Evolutionary conservation across 1,140 invertebrate species (phyloP).

Genomic region (Drosophila pseudoananassae): DNA sequence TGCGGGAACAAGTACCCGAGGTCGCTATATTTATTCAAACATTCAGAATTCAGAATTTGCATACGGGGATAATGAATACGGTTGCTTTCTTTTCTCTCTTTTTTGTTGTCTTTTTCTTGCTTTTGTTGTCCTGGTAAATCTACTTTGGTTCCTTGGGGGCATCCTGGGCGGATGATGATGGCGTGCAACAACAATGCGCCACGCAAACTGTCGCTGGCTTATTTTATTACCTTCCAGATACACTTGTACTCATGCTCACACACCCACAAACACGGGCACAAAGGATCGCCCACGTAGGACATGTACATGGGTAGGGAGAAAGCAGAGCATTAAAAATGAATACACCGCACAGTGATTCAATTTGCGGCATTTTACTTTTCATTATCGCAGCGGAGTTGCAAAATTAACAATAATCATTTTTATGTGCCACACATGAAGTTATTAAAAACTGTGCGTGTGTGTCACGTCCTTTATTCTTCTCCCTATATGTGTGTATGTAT

Average conservation of each 20-base stretch:
- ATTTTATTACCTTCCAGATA: constrained; percentile 43
- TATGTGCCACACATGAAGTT: constrained; percentile 58
- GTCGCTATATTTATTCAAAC: constrained; percentile 9
- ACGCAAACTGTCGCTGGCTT: constrained; percentile 41
- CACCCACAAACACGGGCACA: not conserved
- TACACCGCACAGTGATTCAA: constrained; percentile 62
- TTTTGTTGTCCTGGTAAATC: constrained; percentile 39
- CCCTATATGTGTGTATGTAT: constrained; percentile 10
- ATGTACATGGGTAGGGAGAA: constrained; percentile 13
- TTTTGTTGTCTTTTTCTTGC: not conserved
- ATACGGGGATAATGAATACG: constrained; percentile 39
- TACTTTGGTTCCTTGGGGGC: constrained; percentile 29
- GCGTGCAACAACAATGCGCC: constrained; percentile 34
- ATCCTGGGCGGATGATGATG: constrained; percentile 24
- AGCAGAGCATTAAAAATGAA: constrained; percentile 51
- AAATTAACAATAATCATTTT: constrained; percentile 76
- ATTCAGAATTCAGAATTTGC: constrained; percentile 18
- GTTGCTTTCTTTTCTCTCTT: not conserved
- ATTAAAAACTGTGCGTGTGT: constrained; percentile 54
- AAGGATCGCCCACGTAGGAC: constrained; percentile 13
- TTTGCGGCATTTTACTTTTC: constrained; percentile 65
- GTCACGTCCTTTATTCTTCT: not conserved
- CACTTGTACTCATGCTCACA: not conserved
- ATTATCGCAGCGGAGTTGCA: constrained; percentile 38
- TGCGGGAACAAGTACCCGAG: constrained; percentile 18